Conservation (phyloP, 2,797 vertebrate species). For the Sciurus carolinensis region DNA sequence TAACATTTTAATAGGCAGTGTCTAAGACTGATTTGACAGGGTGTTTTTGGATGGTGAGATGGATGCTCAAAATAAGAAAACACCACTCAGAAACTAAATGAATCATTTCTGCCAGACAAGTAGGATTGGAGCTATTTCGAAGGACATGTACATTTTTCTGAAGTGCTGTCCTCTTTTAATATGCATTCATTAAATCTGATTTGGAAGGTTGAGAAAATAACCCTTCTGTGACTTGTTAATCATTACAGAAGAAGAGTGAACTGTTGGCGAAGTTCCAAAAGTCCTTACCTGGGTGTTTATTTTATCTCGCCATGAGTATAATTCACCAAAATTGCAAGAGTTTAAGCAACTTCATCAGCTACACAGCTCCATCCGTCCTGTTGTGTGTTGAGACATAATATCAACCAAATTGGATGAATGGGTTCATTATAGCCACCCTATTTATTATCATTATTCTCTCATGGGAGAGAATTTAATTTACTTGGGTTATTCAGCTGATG, state of each 20-base stretch:
- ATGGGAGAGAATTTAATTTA: slow-evolving; percentile 72
- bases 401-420: slow-evolving; percentile 75
- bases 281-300: slow-evolving; percentile 58
- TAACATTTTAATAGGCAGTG: slow-evolving; percentile 85
- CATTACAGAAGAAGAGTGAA: slow-evolving; percentile 60
- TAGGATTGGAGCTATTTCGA: slow-evolving; percentile 59
- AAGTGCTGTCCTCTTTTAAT: slow-evolving; percentile 72
- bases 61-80: slow-evolving; percentile 88
- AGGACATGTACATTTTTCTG: slow-evolving; percentile 56
- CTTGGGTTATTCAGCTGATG: slow-evolving; percentile 63
- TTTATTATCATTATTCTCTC: slow-evolving; percentile 61
- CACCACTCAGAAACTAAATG: slow-evolving; percentile 77
- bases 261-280: slow-evolving; percentile 35
- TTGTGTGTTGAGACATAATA: slow-evolving; percentile 73
- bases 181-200: slow-evolving; percentile 76
- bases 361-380: slow-evolving; percentile 73
- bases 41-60: slow-evolving; percentile 83
- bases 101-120: slow-evolving; percentile 80
- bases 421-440: slow-evolving; percentile 70
- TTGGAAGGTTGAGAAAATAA: slow-evolving; percentile 72
- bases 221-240: slow-evolving; percentile 63
- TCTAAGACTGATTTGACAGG: slow-evolving; percentile 85
- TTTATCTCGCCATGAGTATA: slow-evolving; percentile 67
- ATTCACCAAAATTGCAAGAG: slow-evolving; percentile 76
- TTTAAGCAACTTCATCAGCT: slow-evolving; percentile 75